Base-by-base conservation (phyloP, 2,888 invertebrate genomes). In the Drosophila mercatorum region DNA sequence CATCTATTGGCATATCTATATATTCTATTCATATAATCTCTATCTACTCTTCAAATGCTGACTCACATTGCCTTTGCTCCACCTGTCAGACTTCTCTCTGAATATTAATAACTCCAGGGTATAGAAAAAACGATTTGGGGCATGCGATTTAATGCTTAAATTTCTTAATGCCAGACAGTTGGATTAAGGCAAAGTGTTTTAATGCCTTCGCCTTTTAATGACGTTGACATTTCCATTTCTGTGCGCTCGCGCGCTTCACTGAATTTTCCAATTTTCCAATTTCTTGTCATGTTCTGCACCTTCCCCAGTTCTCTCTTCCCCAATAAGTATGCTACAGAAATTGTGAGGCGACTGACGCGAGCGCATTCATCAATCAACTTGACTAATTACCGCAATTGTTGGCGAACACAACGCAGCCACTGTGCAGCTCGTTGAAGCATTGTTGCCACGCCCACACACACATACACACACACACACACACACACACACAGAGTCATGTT, bases 341-440 rank as follows among this genome's bases (percentile, higher is more conserved):
- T 57, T 52, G 53, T 44, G 51, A 53, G 36, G 44, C 34, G 49
- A 12, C 43, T 10, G 38, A 26, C 43, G 51, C 52, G 44, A 73
- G 67, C 53, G 49, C 78, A 72, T 80, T 80, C 84, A 86, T 86
- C 86, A 86, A 88, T 86, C 86, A 86, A 79, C 68, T 77, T 86
- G 87, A 86, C 86, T 88, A 86, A 86, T 86, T 88, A 88, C 84
- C 68, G 59, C 76, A 75, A 67, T 78, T 74, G 66, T 49, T 75
- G 61, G 62, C 46, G 40, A 49, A 38, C 58, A 44, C n/a, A 63
- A 14, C 44, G 44, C 57, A 53, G 46, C 22, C 44, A 43, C 51
- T 61, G 55, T 52, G 38, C 68, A 51, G 68, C 47, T 61, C 51
- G 60, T 60, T 67, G 31, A 60, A 43, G 41, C 46, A 14, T 12